Evolutionary conservation across 2,797 vertebrate genomes (phyloP).

Genomic region (Rhinichthys osculus): DNA sequence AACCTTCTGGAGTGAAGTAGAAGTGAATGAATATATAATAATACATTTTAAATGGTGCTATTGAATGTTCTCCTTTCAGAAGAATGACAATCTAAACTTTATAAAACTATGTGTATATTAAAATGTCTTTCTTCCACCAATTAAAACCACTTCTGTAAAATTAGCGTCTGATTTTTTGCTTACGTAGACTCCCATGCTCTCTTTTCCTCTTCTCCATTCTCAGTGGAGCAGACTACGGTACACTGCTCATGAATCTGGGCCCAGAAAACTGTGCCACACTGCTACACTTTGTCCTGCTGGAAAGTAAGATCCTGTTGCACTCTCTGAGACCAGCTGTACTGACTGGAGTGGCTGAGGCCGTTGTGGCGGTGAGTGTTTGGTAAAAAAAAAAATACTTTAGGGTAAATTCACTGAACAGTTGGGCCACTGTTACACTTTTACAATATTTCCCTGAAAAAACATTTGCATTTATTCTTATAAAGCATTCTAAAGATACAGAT

Average conservation of each 20-base stretch:
- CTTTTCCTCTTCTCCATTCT: constrained; percentile 14
- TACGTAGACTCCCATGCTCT: neutral
- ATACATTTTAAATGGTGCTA: neutral
- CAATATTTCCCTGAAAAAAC: neutral
- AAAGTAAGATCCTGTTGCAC: constrained; percentile 96
- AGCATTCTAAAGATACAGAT: neutral
- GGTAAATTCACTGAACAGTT: neutral
- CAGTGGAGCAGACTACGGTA: constrained; percentile 95
- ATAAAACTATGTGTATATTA: neutral
- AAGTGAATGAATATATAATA: neutral
- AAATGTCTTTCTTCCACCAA: neutral
- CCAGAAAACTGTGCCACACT: constrained; percentile 94
- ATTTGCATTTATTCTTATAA: neutral
- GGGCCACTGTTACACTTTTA: neutral
- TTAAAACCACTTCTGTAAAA: neutral
- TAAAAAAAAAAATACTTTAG: neutral
- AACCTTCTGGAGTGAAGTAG: neutral
- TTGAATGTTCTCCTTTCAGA: neutral
- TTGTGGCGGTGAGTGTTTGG: constrained; percentile 88
- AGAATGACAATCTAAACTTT: neutral
- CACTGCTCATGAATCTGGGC: constrained; percentile 93
- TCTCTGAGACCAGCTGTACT: constrained; percentile 95
- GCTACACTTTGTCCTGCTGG: constrained; percentile 91
- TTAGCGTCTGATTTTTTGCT: neutral
- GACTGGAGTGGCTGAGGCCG: constrained; percentile 95